phyloP scores from a whole-genome alignment of 2,113 vertebrate species.

The Scomber scombrus region DNA sequence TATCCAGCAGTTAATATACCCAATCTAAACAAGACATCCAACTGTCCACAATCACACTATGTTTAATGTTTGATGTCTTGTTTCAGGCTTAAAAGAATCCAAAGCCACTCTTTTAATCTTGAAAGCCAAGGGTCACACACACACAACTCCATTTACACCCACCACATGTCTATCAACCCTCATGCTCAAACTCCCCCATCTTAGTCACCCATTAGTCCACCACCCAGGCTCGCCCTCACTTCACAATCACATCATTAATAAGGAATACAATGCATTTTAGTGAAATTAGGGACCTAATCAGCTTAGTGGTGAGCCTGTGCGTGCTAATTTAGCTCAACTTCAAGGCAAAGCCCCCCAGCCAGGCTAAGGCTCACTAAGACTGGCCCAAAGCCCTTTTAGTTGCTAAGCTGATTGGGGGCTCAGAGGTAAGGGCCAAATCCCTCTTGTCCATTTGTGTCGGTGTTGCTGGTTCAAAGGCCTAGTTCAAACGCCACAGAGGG shows the following conservation, averaged over 20 bases:
- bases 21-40: conserved; percentile 44
- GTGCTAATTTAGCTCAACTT: conserved; percentile 86
- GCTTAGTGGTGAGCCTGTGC: conserved; percentile 84
- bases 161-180: conserved; percentile 68
- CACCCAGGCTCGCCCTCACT: conserved; percentile 71
- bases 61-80: conserved; percentile 47
- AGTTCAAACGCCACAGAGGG: conserved; percentile 78
- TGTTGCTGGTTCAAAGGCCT: conserved; percentile 84
- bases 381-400: conserved; percentile 76
- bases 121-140: conserved; percentile 63
- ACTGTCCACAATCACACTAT: conserved; percentile 33
- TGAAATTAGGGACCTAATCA: conserved; percentile 82
- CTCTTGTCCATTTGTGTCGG: conserved; percentile 79
- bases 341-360: conserved; percentile 81
- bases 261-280: conserved; percentile 85
- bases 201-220: conserved; percentile 62
- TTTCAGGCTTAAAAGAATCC: conserved; percentile 43
- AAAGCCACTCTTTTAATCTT: conserved; percentile 52
- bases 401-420: conserved; percentile 83
- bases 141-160: conserved; percentile 51
- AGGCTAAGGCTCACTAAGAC: conserved; percentile 75
- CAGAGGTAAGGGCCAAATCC: conserved; percentile 80
- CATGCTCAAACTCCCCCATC: conserved; percentile 31
- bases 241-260: conserved; percentile 86
- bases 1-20: conserved; percentile 33